phyloP scores from a whole-genome alignment of 1,140 invertebrate species.

The Bombus confusus region DNA sequence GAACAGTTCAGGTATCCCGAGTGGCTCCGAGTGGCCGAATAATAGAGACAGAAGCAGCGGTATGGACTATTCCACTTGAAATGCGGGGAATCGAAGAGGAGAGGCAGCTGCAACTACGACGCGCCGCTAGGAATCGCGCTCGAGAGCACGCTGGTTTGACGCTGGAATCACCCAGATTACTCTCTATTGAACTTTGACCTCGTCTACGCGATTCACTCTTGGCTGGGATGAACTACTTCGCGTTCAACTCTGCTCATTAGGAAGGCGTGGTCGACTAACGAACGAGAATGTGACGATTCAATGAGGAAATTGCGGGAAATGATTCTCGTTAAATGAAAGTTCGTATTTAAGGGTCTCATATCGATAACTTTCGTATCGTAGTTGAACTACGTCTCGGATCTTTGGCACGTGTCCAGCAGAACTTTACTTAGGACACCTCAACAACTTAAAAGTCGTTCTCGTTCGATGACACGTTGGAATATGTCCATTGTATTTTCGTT shows the following conservation, averaged over 20 bases:
- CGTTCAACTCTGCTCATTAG: background rate
- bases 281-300: background rate
- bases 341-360: background rate
- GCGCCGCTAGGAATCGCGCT: background rate
- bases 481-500: no score
- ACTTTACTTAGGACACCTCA: no score
- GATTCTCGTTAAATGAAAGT: background rate
- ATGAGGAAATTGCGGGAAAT: background rate
- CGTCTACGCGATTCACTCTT: background rate
- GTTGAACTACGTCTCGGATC: no score
- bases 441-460: no score
- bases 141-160: background rate
- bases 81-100: background rate
- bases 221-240: background rate
- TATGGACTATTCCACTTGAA: background rate
- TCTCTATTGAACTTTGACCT: background rate
- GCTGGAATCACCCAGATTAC: background rate
- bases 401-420: no score
- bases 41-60: background rate
- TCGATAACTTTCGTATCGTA: no score
- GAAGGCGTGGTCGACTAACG: background rate
- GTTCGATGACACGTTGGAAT: no score
- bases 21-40: background rate
- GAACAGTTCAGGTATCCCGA: conserved; percentile 10
- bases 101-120: background rate